Evolutionary conservation across 2,797 vertebrate species (phyloP).

Genomic region (Falco peregrinus): DNA sequence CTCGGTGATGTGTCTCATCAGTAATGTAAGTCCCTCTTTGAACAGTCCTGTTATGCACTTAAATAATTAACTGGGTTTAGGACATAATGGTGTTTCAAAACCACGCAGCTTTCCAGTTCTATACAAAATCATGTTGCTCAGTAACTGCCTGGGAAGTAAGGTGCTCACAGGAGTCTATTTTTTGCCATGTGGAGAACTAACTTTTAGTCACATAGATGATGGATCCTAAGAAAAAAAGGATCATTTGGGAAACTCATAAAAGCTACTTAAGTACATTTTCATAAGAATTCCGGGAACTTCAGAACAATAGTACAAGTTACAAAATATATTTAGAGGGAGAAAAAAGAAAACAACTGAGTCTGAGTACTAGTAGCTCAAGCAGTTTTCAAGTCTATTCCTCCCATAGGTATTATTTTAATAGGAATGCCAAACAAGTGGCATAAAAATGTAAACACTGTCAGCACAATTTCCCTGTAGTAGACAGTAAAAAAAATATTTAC

Average conservation of each 20-base stretch:
- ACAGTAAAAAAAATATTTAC: constrained; percentile 30
- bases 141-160: neutral
- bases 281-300: neutral
- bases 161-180: fast-evolving
- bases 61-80: neutral
- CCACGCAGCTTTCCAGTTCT: neutral
- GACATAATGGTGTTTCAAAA: neutral
- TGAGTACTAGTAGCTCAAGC: neutral
- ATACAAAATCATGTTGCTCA: neutral
- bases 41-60: neutral
- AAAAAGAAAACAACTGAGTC: neutral
- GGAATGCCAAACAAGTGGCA: constrained; percentile 54
- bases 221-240: neutral
- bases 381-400: neutral
- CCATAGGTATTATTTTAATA: neutral
- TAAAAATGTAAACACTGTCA: constrained; percentile 25
- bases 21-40: neutral
- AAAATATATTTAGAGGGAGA: fast-evolving
- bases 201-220: neutral
- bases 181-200: neutral
- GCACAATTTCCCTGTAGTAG: neutral
- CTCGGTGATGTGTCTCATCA: neutral
- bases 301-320: neutral
- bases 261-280: neutral
- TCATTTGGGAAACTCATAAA: neutral